These are phyloP conservation scores for Eubasilissa splendida DNA, from an alignment of 2,888 invertebrate species.

Conservation along the genomic window DNA sequence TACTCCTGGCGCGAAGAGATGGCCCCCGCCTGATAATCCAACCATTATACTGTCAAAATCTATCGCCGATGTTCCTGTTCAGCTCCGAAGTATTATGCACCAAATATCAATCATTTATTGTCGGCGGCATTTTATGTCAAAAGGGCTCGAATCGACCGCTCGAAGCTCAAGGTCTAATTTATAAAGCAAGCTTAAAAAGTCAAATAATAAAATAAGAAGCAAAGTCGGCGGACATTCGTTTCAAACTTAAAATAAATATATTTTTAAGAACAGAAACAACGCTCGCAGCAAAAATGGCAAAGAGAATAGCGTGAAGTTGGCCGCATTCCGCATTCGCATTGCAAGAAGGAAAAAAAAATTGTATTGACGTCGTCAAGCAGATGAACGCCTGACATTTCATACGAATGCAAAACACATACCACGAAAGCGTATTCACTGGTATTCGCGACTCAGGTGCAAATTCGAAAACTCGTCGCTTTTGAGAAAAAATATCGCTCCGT, in stretches of 20 bases:
- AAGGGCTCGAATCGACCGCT: constrained; percentile 15
- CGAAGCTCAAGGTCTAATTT: background rate
- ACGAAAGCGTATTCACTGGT: background rate
- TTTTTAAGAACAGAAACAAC: constrained; percentile 53
- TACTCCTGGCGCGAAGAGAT: constrained; percentile 73
- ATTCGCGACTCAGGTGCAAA: constrained; percentile 11
- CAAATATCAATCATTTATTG: constrained; percentile 51
- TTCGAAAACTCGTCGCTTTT: background rate
- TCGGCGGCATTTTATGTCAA: constrained; percentile 44
- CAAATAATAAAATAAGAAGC: background rate
- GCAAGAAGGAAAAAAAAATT: constrained; percentile 29
- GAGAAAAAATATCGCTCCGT: too few species aligned
- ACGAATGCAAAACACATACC: constrained; percentile 34
- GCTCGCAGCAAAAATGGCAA: constrained; percentile 55
- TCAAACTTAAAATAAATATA: constrained; percentile 47
- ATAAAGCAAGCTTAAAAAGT: background rate
- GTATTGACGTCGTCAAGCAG: constrained; percentile 4
- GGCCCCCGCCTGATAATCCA: constrained; percentile 74
- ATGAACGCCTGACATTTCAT: constrained; percentile 35
- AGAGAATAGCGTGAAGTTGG: constrained; percentile 48
- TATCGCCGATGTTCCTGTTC: constrained; percentile 9
- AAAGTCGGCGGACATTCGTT: background rate
- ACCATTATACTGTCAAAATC: constrained; percentile 66
- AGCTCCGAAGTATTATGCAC: constrained; percentile 45
- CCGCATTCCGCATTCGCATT: constrained; percentile 40